Evolutionary conservation across 2,113 vertebrate genomes (phyloP), one percentile per base, ranked within the genome.

Genomic region (Zosterops lateralis): DNA sequence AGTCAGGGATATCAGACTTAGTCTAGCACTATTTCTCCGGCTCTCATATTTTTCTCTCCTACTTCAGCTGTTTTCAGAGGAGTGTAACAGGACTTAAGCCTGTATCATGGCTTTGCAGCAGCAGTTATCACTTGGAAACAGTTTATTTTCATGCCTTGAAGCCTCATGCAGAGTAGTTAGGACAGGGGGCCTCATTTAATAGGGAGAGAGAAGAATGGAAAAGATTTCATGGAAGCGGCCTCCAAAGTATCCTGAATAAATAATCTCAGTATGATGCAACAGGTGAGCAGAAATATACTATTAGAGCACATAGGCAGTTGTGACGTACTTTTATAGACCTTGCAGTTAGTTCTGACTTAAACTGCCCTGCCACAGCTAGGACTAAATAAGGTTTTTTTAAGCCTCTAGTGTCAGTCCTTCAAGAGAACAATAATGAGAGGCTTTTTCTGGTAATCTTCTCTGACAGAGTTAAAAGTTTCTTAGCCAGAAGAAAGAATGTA

Each of bases 311-410:
- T 2, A 47, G 31, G 38, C 18, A 38, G 22, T 32, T 88, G 26
- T 84, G 75, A 65, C 28, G 58, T 12, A 17, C 32, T 73, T 89
- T 81, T 78, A 70, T 44, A 93, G 68, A 71, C 60, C 44, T 87
- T 89, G 19, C 31, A 38, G 40, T 86, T 93, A 91, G 42, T 32
- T 73, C 60, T 94, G 60, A 71, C 74, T 92, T 82, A 68, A 95
- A 58, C 26, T 51, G 25, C 38, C 31, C 25, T 93, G 67, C 24
- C 62, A 78, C 22, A 71, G 25, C 32, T 65, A 58, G 38, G 40
- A 45, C 40, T 87, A 89, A 92, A 84, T 11, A 21, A 77, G 74
- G 19, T 68, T 96, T 84, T 83, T 90, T 90, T 72, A 91, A 95
- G 32, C 20, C 11, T 71, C 24, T 38, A 56, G 58, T 92, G 90